Percentiles rank a stretch among this genome's conserved stretches.
Conservation (phyloP, 2,888 invertebrate species). For the Chrysodeixis includens region DNA sequence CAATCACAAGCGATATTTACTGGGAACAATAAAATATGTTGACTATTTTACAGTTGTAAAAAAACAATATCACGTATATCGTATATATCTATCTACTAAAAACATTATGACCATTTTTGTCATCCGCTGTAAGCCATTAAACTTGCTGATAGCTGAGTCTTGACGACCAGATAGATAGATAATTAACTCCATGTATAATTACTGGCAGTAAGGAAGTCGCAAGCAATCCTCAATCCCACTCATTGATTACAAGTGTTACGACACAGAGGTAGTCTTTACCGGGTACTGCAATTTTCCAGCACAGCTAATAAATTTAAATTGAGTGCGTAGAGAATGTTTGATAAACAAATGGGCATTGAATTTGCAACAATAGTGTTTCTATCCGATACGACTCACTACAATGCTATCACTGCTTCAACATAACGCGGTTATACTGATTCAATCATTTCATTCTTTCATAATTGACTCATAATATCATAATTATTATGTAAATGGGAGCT, state of each 20-base stretch:
- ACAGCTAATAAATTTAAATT: conserved; percentile 2
- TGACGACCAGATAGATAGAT: not conserved
- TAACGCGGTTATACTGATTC: conserved; percentile 8
- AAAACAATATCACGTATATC: too few relatives aligned
- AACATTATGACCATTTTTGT: too few relatives aligned
- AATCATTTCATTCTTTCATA: conserved; percentile 12
- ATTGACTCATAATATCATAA: not conserved
- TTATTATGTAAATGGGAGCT: too few relatives aligned
- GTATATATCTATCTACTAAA: too few relatives aligned
- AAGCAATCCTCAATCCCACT: not conserved
- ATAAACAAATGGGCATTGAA: conserved; percentile 24
- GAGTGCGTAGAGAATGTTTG: conserved; percentile 15
- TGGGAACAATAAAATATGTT: too few relatives aligned
- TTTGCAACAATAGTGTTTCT: conserved; percentile 34
- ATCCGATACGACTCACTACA: conserved; percentile 18
- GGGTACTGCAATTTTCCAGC: not conserved
- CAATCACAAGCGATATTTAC: too few relatives aligned
- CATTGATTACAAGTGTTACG: not conserved
- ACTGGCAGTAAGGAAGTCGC: not conserved
- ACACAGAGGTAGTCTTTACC: not conserved
- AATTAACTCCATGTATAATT: not conserved
- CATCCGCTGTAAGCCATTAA: too few relatives aligned
- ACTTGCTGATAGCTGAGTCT: too few relatives aligned
- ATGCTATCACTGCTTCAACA: conserved; percentile 25
- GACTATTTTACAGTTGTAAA: too few relatives aligned